Evolutionary conservation across 1,140 invertebrate species (phyloP).

Genomic region (Heliconius eleuchia): DNA sequence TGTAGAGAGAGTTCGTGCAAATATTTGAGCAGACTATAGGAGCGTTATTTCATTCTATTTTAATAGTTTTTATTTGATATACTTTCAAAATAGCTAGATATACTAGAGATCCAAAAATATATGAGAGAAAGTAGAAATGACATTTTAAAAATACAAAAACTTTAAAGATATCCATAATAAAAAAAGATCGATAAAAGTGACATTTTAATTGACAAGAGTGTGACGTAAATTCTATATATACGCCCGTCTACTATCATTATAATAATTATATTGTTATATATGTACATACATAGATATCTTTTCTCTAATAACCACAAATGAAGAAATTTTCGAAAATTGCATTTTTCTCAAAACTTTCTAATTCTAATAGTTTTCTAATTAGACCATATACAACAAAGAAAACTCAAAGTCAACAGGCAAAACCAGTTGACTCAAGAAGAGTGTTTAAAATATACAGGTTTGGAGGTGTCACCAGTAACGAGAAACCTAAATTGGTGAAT

Average conservation of each 20-base stretch:
- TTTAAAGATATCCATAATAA: not conserved
- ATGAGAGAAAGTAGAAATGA: not conserved
- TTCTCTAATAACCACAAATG: not conserved
- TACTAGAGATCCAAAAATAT: not conserved
- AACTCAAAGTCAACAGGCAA: conserved; percentile 69
- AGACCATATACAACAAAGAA: conserved; percentile 8
- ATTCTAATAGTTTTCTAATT: not conserved
- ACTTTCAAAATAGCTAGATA: not conserved
- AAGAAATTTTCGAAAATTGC: not conserved
- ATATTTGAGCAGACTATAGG: conserved; percentile 4
- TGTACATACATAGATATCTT: not conserved
- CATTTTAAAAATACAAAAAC: not conserved
- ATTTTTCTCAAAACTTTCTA: not conserved
- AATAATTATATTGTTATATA: not conserved
- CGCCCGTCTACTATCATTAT: not conserved
- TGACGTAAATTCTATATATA: conserved; percentile 2
- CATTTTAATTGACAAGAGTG: not conserved
- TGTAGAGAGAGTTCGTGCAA: conserved; percentile 13
- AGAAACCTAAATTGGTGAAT: conserved; percentile 87
- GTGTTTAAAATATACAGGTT: conserved; percentile 68
- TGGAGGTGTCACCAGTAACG: conserved; percentile 70
- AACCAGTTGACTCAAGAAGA: conserved; percentile 78
- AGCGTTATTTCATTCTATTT: conserved; percentile 5
- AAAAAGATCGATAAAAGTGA: not conserved
- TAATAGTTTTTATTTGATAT: conserved; percentile 2